Conservation (phyloP, 2,888 invertebrate genomes). For the Oscheius myriophilus region DNA sequence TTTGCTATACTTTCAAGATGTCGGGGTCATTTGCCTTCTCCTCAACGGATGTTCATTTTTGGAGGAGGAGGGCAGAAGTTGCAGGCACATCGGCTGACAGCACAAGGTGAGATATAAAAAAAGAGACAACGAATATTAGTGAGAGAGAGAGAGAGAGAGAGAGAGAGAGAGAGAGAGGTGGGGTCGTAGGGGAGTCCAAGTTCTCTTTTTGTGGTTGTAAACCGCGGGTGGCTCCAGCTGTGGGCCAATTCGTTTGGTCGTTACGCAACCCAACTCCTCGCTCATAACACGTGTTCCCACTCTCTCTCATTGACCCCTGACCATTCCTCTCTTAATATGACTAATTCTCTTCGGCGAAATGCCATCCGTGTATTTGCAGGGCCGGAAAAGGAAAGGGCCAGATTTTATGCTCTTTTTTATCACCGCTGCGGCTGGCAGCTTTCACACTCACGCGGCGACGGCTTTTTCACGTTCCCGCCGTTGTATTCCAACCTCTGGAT, state of each 20-base stretch:
- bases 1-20: slow-evolving; percentile 6
- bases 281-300: neutral
- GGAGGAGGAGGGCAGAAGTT: slow-evolving; percentile 17
- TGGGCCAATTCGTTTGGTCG: slow-evolving; percentile 4
- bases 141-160: too few species aligned
- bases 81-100: slow-evolving; percentile 4
- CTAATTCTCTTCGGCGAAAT: too few species aligned
- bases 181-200: too few species aligned
- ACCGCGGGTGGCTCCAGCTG: slow-evolving; percentile 27
- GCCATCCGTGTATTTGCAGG: neutral
- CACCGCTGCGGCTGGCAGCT: neutral
- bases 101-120: neutral
- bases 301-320: too few species aligned
- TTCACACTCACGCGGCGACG: neutral
- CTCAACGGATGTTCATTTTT: slow-evolving; percentile 27
- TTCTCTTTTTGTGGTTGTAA: slow-evolving; percentile 11
- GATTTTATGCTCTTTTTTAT: slow-evolving; percentile 16
- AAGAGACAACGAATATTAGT: too few species aligned
- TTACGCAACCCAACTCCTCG: slow-evolving; percentile 5
- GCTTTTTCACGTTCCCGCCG: neutral
- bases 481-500: neutral
- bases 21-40: slow-evolving; percentile 19
- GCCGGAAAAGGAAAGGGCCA: neutral
- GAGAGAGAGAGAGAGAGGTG: too few species aligned
- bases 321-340: too few species aligned